Evolutionary conservation across 2,797 vertebrate genomes (phyloP).

Genomic region (Girardinus metallicus): DNA sequence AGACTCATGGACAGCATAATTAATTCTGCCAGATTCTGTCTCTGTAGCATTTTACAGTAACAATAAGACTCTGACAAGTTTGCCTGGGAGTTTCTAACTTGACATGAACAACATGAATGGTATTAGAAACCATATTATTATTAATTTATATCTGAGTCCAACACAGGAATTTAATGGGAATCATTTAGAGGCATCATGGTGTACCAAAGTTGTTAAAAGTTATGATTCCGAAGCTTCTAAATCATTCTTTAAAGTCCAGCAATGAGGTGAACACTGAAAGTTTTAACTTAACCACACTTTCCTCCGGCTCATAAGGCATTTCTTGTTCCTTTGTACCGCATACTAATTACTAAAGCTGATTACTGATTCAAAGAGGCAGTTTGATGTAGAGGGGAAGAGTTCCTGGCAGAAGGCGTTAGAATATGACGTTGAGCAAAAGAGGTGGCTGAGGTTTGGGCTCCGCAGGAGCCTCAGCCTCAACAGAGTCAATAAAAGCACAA

Average conservation of each 20-base stretch:
- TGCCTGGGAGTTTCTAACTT: background rate
- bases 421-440: too few relatives aligned
- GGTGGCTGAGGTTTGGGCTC: too few relatives aligned
- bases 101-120: background rate
- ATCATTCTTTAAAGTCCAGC: background rate
- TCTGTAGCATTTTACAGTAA: background rate
- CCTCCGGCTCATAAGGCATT: background rate
- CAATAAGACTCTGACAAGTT: background rate
- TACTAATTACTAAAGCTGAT: background rate
- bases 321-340: background rate
- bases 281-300: background rate
- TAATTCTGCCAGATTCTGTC: background rate
- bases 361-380: background rate
- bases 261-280: background rate
- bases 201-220: background rate
- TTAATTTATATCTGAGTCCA: background rate
- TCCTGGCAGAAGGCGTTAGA: too few relatives aligned
- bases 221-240: background rate
- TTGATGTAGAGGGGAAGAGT: background rate
- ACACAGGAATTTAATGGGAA: background rate
- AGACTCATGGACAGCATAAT: background rate
- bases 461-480: too few relatives aligned
- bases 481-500: too few relatives aligned
- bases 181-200: background rate
- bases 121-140: background rate